Evolutionary conservation across 2,888 invertebrate species (phyloP).

Genomic region (Drosophila mettleri): DNA sequence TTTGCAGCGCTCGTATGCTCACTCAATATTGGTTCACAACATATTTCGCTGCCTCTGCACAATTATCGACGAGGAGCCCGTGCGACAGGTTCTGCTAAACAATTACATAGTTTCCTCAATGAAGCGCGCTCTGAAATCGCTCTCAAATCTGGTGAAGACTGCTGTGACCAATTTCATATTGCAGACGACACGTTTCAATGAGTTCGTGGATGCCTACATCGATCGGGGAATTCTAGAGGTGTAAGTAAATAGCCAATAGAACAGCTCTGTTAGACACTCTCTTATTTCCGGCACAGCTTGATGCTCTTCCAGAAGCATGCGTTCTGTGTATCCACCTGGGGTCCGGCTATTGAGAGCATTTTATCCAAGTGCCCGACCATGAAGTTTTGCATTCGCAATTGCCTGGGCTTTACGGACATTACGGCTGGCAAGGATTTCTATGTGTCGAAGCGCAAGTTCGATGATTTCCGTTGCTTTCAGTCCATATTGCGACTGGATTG

Average conservation of each 20-base stretch:
- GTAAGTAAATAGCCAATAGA: constrained; percentile 55
- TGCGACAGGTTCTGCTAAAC: constrained; percentile 58
- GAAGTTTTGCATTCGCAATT: constrained; percentile 88
- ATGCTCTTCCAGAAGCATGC: constrained; percentile 75
- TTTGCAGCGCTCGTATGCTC: constrained; percentile 61
- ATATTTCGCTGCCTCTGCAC: constrained; percentile 81
- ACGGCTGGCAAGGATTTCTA: constrained; percentile 84
- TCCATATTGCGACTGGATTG: constrained; percentile 73
- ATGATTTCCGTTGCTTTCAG: constrained; percentile 75
- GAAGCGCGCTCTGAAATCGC: constrained; percentile 75
- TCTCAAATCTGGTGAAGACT: constrained; percentile 76
- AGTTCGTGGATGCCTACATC: constrained; percentile 74
- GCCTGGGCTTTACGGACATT: constrained; percentile 87
- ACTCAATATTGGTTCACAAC: constrained; percentile 74
- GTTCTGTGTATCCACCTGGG: constrained; percentile 87
- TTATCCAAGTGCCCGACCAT: constrained; percentile 87
- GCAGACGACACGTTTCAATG: constrained; percentile 76
- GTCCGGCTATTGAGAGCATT: constrained; percentile 87
- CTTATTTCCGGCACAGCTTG: constrained; percentile 51
- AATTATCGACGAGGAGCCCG: constrained; percentile 67
- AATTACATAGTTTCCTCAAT: constrained; percentile 70
- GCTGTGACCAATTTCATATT: constrained; percentile 82
- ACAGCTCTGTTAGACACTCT: not conserved
- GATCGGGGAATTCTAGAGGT: constrained; percentile 77
- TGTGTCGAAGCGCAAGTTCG: constrained; percentile 75